A percentile compares a stretch with the other conserved stretches of the same genome.
phyloP scores from a whole-genome alignment of 2,113 vertebrate species.

The Python bivittatus region DNA sequence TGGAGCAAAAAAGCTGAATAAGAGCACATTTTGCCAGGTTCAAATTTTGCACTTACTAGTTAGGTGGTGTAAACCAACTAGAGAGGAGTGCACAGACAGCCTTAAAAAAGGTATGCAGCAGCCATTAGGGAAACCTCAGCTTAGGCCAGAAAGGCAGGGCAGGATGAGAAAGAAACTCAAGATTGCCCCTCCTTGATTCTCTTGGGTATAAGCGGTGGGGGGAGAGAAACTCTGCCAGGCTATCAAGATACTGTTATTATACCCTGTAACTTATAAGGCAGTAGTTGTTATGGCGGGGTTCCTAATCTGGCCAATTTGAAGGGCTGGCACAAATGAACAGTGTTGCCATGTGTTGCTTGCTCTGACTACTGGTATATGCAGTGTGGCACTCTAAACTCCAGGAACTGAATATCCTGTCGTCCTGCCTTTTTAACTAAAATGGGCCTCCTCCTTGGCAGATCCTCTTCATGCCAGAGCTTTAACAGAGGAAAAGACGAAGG shows the following conservation, averaged over 20 bases:
- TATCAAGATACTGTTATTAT: not conserved
- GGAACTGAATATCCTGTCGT: not conserved
- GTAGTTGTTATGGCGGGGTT: not conserved
- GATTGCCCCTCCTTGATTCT: conserved; percentile 45
- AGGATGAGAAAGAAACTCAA: not conserved
- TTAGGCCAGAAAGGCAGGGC: not conserved
- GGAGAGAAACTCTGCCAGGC: conserved; percentile 51
- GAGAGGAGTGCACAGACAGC: not conserved
- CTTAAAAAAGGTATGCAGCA: not conserved
- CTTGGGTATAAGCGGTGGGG: conserved; percentile 60
- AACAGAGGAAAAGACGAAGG: not conserved
- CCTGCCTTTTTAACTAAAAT: not conserved
- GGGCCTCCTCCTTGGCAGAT: not conserved
- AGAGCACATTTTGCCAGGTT: not conserved
- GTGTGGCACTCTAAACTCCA: not conserved
- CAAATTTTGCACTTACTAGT: not conserved
- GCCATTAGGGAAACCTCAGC: not conserved
- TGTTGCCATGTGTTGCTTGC: not conserved
- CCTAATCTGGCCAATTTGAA: not conserved
- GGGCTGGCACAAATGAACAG: not conserved
- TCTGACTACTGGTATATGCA: not conserved
- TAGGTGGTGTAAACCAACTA: not conserved
- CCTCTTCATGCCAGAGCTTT: not conserved
- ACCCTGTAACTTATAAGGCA: conserved; percentile 34
- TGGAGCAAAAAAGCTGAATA: not conserved